Evolutionary conservation across 1,140 invertebrate species (phyloP), one percentile per base, ranked within the genome.

Genomic region (Anagrus nilaparvatae): DNA sequence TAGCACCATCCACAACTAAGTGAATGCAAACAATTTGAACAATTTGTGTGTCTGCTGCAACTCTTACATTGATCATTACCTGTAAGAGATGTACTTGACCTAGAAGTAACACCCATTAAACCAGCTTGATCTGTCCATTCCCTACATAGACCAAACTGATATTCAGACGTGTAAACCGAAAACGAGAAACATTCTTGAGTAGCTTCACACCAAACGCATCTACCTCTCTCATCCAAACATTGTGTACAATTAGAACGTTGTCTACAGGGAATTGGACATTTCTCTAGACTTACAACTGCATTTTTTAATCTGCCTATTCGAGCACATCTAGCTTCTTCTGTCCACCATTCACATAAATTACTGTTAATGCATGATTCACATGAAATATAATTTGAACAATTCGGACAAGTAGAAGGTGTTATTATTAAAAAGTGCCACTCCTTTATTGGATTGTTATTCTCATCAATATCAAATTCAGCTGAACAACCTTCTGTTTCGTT

Each of bases 1-100:
- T 90, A 87, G 64, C 91, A 96, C 93, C 93, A 97, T 6, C 92
- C 92, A 65, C 93, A 97, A 37, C 84, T 83, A 31, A 92, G 71
- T 1, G 82, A 80, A 9, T 78, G 72, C 21, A 95, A 60, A 58
- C 92, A 97, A 1, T 74, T 71, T 1, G 81, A 78, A 55, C 91
- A 97, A 38, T 86, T 86, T 0, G 66, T 69, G 53, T 87, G 79
- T 3, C 75, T 67, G 9, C 76, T 73, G 59, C 92, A 95, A 14
- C 85, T 81, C 55, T 84, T 83, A 61, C 91, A 96, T 48, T 80
- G 75, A 53, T 79, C 72, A 37, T 71, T 68, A 28, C 64, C 61
- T 4, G 56, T 56, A 3, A 61, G 32, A 5, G 59, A 56, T 0
- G 60, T 59, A 16, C 54, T 52, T 3, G 55, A 60, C 34, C 60